Base-by-base conservation (phyloP, 2,113 vertebrate species). In the Cryptotis parvus region DNA sequence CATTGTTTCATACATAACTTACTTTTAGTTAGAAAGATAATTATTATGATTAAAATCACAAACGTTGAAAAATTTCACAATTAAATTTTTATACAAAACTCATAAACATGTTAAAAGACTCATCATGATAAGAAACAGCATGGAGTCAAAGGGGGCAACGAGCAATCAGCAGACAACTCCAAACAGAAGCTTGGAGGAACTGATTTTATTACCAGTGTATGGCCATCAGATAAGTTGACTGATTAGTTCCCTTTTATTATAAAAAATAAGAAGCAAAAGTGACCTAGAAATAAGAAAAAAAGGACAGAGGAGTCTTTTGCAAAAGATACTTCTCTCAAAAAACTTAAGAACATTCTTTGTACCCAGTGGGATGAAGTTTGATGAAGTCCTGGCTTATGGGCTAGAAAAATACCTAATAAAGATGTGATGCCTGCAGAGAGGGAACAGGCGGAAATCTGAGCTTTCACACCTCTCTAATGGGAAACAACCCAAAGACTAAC, bases 201-300 rank as follows among this genome's bases (percentile, higher is more conserved):
- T 27, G 3, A 73, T 84, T 82, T 94, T 77, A 92, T 91, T 37
- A 87, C 63, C 31, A 41, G 58, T 55, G 1, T 1, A 43, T 58
- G 29, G 49, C 33, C 2, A 26, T 69, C 82, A 83, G 82, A 89
- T 39, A 87, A 90, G 16, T 61, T 73, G 41, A 37, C 76, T 93
- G 92, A 90, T 95, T 94, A 90, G 88, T 95, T 55, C 89, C 45
- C 22, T n/a, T 11, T 10, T 55, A 70, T 66, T 80, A 43, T 58
- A 86, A 95, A 91, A 49, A 49, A 75, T 72, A 33, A 10, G 90
- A 79, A 69, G 83, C 91, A 74, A 93, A 95, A 88, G 66, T 89
- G 95, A 96, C 88, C 78, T 74, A 94, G 37, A 96, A 94, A 92
- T 79, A 45, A 73, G 83, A 31, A 26, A 82, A 81, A 93, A 93